These are phyloP conservation scores for Odontothrips loti DNA, from an alignment of 2,888 invertebrate species.

Conservation along the genomic window DNA sequence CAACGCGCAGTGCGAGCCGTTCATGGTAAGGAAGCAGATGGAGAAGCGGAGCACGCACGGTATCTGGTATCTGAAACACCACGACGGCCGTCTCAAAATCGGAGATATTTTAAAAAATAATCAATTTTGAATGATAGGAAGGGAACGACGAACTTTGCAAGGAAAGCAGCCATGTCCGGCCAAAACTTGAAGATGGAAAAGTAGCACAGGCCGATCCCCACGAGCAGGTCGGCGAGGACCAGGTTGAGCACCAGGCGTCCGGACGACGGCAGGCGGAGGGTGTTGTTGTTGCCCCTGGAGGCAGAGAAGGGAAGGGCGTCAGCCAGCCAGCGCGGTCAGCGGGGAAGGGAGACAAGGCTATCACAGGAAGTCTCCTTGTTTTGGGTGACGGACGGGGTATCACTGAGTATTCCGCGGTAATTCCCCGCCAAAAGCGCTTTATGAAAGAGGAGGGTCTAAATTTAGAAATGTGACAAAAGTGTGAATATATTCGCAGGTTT, in stretches of 20 bases:
- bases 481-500: no score
- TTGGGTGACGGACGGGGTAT: not conserved
- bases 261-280: not conserved
- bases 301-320: not conserved
- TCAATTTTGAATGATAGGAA: not conserved
- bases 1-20: constrained; percentile 17
- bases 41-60: constrained; percentile 9
- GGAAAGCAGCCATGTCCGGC: not conserved
- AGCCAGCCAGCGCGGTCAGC: not conserved
- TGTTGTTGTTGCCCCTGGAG: not conserved
- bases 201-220: not conserved
- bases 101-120: not conserved
- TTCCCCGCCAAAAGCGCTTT: not conserved
- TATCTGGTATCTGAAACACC: not conserved
- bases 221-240: not conserved
- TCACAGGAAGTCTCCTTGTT: not conserved
- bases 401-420: not conserved
- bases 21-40: constrained; percentile 8
- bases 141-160: not conserved
- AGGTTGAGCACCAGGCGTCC: constrained; percentile 6
- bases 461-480: no score
- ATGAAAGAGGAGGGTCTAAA: no score
- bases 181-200: constrained; percentile 9
- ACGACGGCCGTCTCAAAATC: not conserved
- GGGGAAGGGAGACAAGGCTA: no score